Evolutionary conservation across 2,113 vertebrate species (phyloP), one percentile per base, ranked within the genome.

Genomic region (Leuciscus idus): DNA sequence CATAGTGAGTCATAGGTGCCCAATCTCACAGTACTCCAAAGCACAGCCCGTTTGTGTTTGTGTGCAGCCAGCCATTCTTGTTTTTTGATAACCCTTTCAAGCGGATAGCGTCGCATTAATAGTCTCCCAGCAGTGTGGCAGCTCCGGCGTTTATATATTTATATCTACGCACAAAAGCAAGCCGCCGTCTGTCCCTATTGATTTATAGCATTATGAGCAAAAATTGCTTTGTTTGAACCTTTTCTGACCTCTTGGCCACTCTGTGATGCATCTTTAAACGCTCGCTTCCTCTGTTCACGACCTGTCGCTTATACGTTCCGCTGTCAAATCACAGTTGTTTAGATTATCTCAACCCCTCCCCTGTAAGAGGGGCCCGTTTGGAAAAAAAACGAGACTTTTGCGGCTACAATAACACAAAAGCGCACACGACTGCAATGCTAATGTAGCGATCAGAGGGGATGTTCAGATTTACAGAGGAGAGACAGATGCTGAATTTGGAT

Each of bases 81-180:
- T 76, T 74, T 82, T 88, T 79, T 84, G 83, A 88, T 87, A 89
- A 88, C 83, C 85, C 52, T 86, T 90, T 90, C 72, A 88, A 84
- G 87, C 21, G 62, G 73, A 86, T 78, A 52, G 74, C 43, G 33
- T 55, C 81, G 48, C 59, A 80, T 83, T 83, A 88, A 88, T 66
- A 78, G 72, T 74, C 57, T 23, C 73, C 79, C 50, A 23, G 80
- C 86, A 57, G 33, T 74, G 81, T 59, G 52, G 33, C 82, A 73
- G 30, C 68, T 59, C 30, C 0, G 28, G 55, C 33, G 17, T 82
- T 89, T 83, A 84, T 83, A 59, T 80, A 85, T 89, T 88, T 88
- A 43, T 57, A 59, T 36, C 43, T 66, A 19, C 10, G 30, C 26
- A 72, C 83, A 59, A 73, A 89, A 89, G 55, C 84, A 61, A 12